Evolutionary conservation across 1,140 invertebrate genomes (phyloP), one percentile per base, ranked within the genome.

Genomic region (Callitettix versicolor): DNA sequence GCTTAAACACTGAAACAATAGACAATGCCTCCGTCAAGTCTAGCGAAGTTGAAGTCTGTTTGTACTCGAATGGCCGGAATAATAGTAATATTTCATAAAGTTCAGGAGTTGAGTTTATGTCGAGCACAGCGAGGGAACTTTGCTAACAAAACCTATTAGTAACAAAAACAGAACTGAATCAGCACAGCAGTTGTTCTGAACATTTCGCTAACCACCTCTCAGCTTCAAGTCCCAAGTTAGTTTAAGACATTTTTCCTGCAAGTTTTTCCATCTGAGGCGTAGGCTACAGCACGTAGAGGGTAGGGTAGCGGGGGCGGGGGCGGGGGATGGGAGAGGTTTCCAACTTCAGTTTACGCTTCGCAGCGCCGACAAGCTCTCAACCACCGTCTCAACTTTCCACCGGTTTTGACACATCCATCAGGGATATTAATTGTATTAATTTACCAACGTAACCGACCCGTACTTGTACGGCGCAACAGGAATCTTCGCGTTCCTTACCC

Each of bases 391-490:
- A 36, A n/a, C 34, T 51, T 36, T n/a, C 30, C 48, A 18, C 18
- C 48, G 30, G 36, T 51, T 38, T 51, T 51, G 48, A 38, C 48
- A 38, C 48, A 12, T 51, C 33, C 36, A 51, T n/a, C 20, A 21
- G 14, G 48, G 48, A 38, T 20, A 51, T 51, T 51, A 51, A 51
- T 51, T 51, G 48, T 51, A 51, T 51, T 51, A 51, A 34, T 51
- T 51, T 30, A 22, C 30, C 17, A 51, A 51, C 48, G 22, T 51
- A 51, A 51, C 36, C 48, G 18, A 26, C 21, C 21, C 30, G 36
- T 4, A 30, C 26, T 30, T 30, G 26, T 4, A 9, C 26, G 9
- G 9, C 9, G 26, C 9, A 30, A 30, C 26, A 30, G 3, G 26
- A 30, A 30, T 30, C 26, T 30, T 30, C 26, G n/a, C n/a, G n/a